A percentile compares a stretch with the other conserved stretches of the same genome.
phyloP scores from a whole-genome alignment of 2,113 vertebrate genomes.

The Daboia siamensis region DNA sequence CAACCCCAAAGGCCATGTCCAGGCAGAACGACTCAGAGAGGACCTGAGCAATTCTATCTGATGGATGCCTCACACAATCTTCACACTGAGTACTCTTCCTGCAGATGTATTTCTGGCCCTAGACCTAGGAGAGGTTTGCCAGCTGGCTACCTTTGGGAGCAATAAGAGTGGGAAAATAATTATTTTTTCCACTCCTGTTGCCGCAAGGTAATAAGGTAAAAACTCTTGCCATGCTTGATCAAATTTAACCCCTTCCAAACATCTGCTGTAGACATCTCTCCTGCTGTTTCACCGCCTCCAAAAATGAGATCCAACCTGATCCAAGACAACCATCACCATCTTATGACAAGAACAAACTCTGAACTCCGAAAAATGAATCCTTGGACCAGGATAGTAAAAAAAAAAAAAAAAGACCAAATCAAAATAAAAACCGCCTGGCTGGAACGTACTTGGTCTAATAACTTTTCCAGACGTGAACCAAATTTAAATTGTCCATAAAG shows the following conservation, averaged over 20 bases:
- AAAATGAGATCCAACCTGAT: not conserved
- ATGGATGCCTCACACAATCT: not conserved
- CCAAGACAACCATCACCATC: not conserved
- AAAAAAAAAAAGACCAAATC: not conserved
- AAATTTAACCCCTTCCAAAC: not conserved
- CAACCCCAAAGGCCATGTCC: not conserved
- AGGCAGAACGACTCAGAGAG: not conserved
- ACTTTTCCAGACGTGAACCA: slow-evolving; percentile 41
- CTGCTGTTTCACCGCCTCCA: not conserved
- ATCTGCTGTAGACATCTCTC: not conserved
- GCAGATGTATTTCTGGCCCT: not conserved
- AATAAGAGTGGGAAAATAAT: not conserved
- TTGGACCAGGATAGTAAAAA: not conserved
- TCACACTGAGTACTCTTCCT: not conserved
- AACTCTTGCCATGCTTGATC: not conserved
- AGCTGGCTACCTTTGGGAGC: not conserved
- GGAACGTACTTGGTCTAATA: slow-evolving; percentile 11
- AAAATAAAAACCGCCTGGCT: not conserved
- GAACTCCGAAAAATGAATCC: not conserved
- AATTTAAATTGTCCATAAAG: slow-evolving; percentile 65
- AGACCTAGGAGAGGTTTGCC: not conserved
- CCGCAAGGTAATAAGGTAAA: not conserved
- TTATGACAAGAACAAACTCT: not conserved
- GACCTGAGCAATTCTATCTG: not conserved
- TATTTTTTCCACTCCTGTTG: not conserved